Conservation (phyloP, 2,113 vertebrate species). For the Melanotaenia duboulayi region DNA sequence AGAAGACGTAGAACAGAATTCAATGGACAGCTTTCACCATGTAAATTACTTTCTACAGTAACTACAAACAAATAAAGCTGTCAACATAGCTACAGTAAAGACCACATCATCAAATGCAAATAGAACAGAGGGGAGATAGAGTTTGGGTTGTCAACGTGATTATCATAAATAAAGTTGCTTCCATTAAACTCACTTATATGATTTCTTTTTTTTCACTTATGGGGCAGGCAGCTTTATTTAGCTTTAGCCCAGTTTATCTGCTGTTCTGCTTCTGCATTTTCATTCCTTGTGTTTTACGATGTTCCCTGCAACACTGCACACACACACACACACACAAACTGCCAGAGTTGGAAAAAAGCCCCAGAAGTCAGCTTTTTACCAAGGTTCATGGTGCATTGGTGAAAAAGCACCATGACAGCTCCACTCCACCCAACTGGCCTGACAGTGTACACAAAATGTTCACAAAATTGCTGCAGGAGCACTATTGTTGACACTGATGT, state of each 20-base stretch:
- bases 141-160: neutral
- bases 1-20: conserved; percentile 30
- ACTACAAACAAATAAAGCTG: conserved; percentile 20
- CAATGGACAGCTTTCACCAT: conserved; percentile 41
- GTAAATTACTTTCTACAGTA: conserved; percentile 58
- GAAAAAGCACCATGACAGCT: conserved; percentile 53
- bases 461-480: conserved; percentile 2
- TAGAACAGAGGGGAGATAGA: conserved; percentile 21
- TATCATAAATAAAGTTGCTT: conserved; percentile 22
- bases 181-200: neutral
- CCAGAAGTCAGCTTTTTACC: conserved; percentile 51
- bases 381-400: conserved; percentile 41
- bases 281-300: neutral
- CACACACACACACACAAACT: neutral
- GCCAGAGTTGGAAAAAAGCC: conserved; percentile 7
- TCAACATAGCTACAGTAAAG: conserved; percentile 12
- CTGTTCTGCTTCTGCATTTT: neutral
- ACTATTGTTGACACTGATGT: neutral
- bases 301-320: neutral
- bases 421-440: conserved; percentile 50
- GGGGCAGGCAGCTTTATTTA: neutral
- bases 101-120: conserved; percentile 21
- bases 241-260: neutral
- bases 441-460: conserved; percentile 23
- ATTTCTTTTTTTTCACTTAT: neutral